Evolutionary conservation across 2,113 vertebrate species (phyloP), one percentile per base, ranked within the genome.

Genomic region (Chunga burmeisteri): DNA sequence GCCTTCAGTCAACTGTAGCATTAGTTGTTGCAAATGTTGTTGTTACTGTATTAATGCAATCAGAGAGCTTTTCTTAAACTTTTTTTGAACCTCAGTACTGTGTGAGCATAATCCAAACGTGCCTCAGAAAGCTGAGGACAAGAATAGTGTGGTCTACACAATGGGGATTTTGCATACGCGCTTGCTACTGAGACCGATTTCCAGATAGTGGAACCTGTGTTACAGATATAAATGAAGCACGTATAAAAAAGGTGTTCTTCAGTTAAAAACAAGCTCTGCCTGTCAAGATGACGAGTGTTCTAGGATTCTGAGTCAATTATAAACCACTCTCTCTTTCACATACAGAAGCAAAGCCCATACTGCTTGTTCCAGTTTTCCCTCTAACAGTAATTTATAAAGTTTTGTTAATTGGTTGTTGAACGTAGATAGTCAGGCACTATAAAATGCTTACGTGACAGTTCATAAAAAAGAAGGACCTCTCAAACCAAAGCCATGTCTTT

Each of bases 191-290:
- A 86, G 55, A 63, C 92, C 74, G 93, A 93, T 96, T 88, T 94
- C 94, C 89, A 78, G 84, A 91, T 94, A 96, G 84, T 23, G 81
- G 81, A 93, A 82, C 84, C 80, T 85, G 93, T 94, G 95, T 90
- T 96, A 82, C 62, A 85, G 93, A 88, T 95, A 89, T 74, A 96
- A 94, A 90, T 91, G 91, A 94, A 96, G 85, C 89, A 91, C 84
- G 82, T 72, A 95, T 27, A 81, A 89, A 82, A 84, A 85, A 85
- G 74, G 84, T 93, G 79, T 94, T 96, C 94, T 94, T 87, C 74
- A 67, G 94, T 92, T 93, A 94, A 94, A 94, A 95, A 87, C 91
- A 94, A 94, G 86, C 89, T 95, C 88, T 96, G 70, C 91, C 86
- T 96, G 90, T 93, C 95, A 96, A 88, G 63, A 92, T 96, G 86